A percentile compares a stretch with the other conserved stretches of the same genome.
phyloP scores from a whole-genome alignment of 2,888 invertebrate species.

The Andrena chrysosceles region DNA sequence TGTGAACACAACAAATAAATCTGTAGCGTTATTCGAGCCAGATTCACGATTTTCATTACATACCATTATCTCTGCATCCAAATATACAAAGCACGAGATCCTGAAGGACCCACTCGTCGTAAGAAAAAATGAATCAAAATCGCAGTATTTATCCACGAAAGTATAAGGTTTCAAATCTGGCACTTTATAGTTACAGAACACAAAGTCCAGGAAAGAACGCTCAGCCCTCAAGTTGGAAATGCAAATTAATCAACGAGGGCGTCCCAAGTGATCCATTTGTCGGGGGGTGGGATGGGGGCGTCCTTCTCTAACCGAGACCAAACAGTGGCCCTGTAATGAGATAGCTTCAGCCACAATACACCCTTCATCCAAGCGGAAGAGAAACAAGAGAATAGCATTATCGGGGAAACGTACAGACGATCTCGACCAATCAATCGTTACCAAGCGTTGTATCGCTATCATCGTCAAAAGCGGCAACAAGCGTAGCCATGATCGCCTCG shows the following conservation, averaged over 20 bases:
- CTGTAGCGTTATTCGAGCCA: no score
- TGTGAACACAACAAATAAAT: no score
- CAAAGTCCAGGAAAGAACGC: conserved; percentile 18
- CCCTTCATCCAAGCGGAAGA: conserved; percentile 82
- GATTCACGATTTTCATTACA: no score
- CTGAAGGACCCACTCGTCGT: no score
- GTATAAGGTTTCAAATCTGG: no score
- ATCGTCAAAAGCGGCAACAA: conserved; percentile 50
- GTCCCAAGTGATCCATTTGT: conserved; percentile 64
- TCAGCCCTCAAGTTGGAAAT: conserved; percentile 67
- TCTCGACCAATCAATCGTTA: conserved; percentile 72
- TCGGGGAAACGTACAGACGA: conserved; percentile 75
- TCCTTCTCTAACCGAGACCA: conserved; percentile 71
- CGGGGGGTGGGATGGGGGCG: conserved; percentile 9
- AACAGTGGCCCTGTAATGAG: conserved; percentile 79
- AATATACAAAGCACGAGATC: no score
- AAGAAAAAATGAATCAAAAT: neutral
- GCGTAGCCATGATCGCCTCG: conserved; percentile 50
- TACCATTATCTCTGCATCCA: no score
- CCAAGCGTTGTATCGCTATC: conserved; percentile 63
- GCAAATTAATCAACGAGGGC: conserved; percentile 73
- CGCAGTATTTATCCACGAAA: neutral
- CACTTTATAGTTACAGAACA: no score
- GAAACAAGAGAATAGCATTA: conserved; percentile 84
- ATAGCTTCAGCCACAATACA: conserved; percentile 82